These are phyloP conservation scores for Polietes domitor DNA, from an alignment of 2,888 invertebrate genomes.

Conservation along the genomic window DNA sequence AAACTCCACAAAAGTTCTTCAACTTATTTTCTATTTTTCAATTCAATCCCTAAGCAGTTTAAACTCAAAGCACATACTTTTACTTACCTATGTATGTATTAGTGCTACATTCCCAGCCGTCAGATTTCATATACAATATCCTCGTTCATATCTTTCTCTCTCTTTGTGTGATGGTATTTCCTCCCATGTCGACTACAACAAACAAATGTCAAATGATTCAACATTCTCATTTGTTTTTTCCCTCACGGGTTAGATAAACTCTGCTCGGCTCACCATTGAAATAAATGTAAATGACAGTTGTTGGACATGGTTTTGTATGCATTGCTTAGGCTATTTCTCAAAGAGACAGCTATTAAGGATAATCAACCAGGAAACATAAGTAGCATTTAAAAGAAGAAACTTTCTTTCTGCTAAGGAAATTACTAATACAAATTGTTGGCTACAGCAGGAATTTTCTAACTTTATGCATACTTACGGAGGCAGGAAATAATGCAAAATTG, in stretches of 20 bases:
- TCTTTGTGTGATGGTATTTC: neutral
- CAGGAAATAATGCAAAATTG: no score
- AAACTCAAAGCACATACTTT: no score
- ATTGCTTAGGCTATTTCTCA: neutral
- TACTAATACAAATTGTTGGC: neutral
- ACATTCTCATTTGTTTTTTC: slow-evolving; percentile 42
- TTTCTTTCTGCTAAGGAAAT: neutral
- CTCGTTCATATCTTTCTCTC: neutral
- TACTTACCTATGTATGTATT: no score
- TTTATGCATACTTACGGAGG: no score
- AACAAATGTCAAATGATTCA: slow-evolving; percentile 51
- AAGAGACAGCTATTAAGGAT: neutral
- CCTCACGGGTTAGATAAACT: neutral
- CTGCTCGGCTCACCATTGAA: neutral
- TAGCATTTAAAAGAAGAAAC: neutral
- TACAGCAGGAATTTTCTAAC: no score
- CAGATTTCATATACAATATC: neutral
- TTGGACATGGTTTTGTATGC: slow-evolving; percentile 11
- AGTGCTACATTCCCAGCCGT: neutral
- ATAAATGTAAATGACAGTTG: slow-evolving; percentile 13
- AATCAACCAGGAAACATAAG: neutral
- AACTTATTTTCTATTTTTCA: no score
- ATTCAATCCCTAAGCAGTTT: no score
- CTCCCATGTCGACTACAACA: slow-evolving; percentile 2
- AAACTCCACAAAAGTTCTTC: neutral